These are phyloP conservation scores for Falco rusticolus DNA, from an alignment of 2,797 vertebrate genomes.

Conservation along the genomic window DNA sequence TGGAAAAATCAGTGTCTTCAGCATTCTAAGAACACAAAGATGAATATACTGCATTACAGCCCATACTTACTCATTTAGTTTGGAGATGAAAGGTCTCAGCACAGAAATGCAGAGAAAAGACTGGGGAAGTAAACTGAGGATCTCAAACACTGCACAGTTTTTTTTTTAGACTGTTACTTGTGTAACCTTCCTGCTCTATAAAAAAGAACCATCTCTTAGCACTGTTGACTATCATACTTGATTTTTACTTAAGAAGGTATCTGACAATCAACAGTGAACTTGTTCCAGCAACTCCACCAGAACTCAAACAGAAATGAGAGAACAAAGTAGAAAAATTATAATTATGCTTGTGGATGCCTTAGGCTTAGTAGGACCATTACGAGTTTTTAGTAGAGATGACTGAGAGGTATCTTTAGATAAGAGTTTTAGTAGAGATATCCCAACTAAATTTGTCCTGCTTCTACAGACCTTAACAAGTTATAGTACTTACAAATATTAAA, in stretches of 20 bases:
- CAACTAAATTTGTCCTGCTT: not conserved
- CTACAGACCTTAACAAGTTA: not conserved
- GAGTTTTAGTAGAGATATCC: not conserved
- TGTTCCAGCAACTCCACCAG: not conserved
- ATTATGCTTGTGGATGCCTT: not conserved
- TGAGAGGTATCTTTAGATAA: not conserved
- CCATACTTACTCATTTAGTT: not conserved
- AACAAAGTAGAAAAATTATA: not conserved
- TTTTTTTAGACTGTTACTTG: not conserved
- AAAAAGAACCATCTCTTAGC: not conserved
- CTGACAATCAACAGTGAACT: not conserved
- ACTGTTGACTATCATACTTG: not conserved
- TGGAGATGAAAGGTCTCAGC: not conserved
- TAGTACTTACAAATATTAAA: not conserved
- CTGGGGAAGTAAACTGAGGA: not conserved
- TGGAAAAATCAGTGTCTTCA: not conserved
- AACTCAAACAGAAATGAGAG: not conserved
- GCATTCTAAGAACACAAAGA: not conserved
- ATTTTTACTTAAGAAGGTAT: not conserved
- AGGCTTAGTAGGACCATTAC: not conserved
- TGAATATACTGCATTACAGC: not conserved
- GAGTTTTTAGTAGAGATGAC: not conserved
- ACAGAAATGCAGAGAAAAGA: not conserved
- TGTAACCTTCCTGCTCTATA: not conserved
- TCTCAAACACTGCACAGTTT: not conserved